Percentiles rank a stretch among this genome's conserved stretches.
These are phyloP conservation scores for Casuarius casuarius DNA, from an alignment of 2,113 vertebrate species.

Conservation along the genomic window DNA sequence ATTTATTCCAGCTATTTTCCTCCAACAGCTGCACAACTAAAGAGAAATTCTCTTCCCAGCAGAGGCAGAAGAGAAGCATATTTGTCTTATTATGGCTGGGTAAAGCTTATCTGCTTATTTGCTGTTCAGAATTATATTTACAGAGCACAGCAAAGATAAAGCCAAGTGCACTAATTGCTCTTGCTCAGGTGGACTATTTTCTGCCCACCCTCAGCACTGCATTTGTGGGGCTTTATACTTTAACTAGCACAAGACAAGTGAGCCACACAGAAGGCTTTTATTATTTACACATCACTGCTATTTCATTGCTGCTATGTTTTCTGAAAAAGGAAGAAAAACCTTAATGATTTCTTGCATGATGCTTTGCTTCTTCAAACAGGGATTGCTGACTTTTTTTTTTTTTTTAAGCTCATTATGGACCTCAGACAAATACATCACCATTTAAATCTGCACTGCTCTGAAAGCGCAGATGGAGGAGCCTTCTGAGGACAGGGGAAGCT, in stretches of 20 bases:
- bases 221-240: not conserved
- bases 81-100: not conserved
- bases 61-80: not conserved
- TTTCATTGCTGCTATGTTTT: not conserved
- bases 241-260: not conserved
- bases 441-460: not conserved
- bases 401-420: not conserved
- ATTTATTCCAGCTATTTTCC: slow-evolving; percentile 27
- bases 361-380: not conserved
- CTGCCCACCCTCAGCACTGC: not conserved
- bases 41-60: slow-evolving; percentile 18
- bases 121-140: slow-evolving; percentile 22
- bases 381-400: not conserved
- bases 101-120: slow-evolving; percentile 26
- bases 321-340: slow-evolving; percentile 25
- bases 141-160: slow-evolving; percentile 22
- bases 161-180: slow-evolving; percentile 44
- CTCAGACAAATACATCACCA: slow-evolving; percentile 14
- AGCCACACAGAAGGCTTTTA: not conserved
- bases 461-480: not conserved
- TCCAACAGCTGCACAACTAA: slow-evolving; percentile 35
- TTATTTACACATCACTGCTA: not conserved
- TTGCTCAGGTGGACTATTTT: slow-evolving; percentile 45
- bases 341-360: not conserved
- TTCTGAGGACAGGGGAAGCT: not conserved